Conservation (phyloP, 2,888 invertebrate genomes). For the Salpingus planirostris region DNA sequence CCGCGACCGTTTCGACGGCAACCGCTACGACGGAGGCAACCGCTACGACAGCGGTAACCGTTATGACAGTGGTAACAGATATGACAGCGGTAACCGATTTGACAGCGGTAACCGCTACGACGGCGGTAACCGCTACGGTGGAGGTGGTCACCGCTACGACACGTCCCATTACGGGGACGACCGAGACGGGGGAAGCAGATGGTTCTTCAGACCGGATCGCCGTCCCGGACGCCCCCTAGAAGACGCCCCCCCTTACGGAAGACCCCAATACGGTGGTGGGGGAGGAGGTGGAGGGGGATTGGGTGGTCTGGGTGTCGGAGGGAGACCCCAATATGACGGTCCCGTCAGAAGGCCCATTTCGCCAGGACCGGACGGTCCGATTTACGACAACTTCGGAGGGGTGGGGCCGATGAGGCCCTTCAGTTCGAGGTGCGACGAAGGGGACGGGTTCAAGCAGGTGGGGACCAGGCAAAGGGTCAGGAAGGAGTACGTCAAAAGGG, state of each 20-base stretch:
- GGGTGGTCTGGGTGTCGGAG: constrained; percentile 9
- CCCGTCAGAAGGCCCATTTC: constrained; percentile 30
- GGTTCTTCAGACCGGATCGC: constrained; percentile 34
- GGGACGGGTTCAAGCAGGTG: constrained; percentile 74
- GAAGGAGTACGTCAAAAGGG: constrained; percentile 65
- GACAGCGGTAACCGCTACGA: constrained; percentile 23
- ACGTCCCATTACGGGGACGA: constrained; percentile 32
- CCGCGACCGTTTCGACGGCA: no score
- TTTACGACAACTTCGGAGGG: constrained; percentile 37
- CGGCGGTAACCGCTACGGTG: constrained; percentile 19
- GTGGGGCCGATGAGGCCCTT: constrained; percentile 39
- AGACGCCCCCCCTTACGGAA: constrained; percentile 15
- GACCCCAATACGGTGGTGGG: constrained; percentile 20
- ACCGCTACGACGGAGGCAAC: constrained; percentile 34
- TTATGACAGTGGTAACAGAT: constrained; percentile 18
- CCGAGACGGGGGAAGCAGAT: constrained; percentile 33
- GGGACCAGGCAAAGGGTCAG: constrained; percentile 70
- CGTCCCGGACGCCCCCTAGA: constrained; percentile 29
- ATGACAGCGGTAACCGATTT: constrained; percentile 24
- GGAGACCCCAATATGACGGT: constrained; percentile 10
- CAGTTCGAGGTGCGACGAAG: constrained; percentile 65
- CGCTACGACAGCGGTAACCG: constrained; percentile 23
- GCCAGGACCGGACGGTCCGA: constrained; percentile 39
- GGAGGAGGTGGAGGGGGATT: constrained; percentile 13
- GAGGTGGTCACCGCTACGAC: constrained; percentile 16